These are phyloP conservation scores for Teleogryllus occipitalis DNA, from an alignment of 1,140 invertebrate species.

Conservation along the genomic window DNA sequence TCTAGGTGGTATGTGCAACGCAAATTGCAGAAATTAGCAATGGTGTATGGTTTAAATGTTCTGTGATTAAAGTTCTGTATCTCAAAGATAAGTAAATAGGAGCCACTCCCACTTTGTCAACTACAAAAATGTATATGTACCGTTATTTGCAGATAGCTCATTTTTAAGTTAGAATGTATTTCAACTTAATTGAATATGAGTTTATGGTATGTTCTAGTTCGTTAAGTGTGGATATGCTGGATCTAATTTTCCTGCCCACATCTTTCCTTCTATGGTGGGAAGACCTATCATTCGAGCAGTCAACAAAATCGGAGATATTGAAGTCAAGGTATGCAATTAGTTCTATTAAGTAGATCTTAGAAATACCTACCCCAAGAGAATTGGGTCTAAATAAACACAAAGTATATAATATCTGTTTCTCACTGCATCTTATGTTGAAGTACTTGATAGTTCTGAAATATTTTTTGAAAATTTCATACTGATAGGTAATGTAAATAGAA, in stretches of 20 bases:
- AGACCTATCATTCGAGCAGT: conserved; percentile 94
- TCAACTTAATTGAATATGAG: conserved; percentile 12
- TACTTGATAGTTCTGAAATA: too few species aligned
- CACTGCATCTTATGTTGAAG: too few species aligned
- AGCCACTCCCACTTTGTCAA: background rate
- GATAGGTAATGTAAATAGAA: too few species aligned
- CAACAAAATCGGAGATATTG: conserved; percentile 96
- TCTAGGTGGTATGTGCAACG: too few species aligned
- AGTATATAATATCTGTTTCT: too few species aligned
- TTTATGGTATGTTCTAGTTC: conserved; percentile 64
- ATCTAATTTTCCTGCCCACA: conserved; percentile 96
- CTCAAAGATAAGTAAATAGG: background rate
- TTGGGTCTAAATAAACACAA: too few species aligned
- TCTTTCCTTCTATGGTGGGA: conserved; percentile 98
- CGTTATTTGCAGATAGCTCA: conserved; percentile 7
- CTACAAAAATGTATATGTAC: background rate
- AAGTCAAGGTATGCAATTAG: conserved; percentile 80
- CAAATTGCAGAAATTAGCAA: background rate
- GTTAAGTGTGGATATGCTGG: conserved; percentile 99
- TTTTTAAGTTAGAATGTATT: conserved; percentile 22
- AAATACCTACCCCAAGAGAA: too few species aligned
- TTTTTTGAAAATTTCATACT: too few species aligned
- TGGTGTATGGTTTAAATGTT: background rate
- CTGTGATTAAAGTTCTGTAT: background rate
- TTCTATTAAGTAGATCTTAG: background rate